Evolutionary conservation across 2,888 invertebrate genomes (phyloP), one percentile per base, ranked within the genome.

Genomic region (Crocallis elinguaria): DNA sequence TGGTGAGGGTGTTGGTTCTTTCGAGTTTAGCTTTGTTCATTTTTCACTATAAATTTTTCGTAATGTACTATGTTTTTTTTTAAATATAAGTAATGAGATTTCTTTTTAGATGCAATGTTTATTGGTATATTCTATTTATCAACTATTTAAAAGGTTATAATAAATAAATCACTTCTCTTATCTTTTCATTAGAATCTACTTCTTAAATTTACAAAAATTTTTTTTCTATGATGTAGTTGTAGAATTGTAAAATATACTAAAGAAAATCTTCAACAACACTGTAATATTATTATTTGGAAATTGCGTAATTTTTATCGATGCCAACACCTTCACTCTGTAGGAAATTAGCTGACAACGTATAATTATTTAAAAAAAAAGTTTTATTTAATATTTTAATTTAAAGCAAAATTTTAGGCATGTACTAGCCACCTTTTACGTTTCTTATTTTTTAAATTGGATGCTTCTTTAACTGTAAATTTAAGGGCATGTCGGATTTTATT

Each of bases 321-420:
- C 66, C 68, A 67, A 65, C 64, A 67, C 68, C 62, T 60, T 57
- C 54, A 41, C 50, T 27, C 37, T 13, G 27, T 59, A 51, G 35
- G 37, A 52, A n/a, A 35, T 48, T 59, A 57, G 55, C 50, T 48
- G 35, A 51, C 25, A 60, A 55, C 54, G 48, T 46, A 46, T 41
- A 30, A 25, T 51, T n/a, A 9, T 19, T 32, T 44, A 42, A 49
- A n/a, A 42, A 23, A 23, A 23, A 23, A 23, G 8, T 7, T 6
- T 58, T 49, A 35, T 60, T 60, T 56, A 36, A 23, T 53, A 11
- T 19, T 19, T 53, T 60, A 43, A 29, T 54, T 45, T 61, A 52
- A 17, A 44, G 58, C 62, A 49, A 57, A 48, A 45, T 52, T 53
- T 53, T 62, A 57, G 62, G 66, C 64, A 66, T 67, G 66, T 57